phyloP scores from a whole-genome alignment of 2,888 invertebrate genomes.

The Cryptocephalus primarius region DNA sequence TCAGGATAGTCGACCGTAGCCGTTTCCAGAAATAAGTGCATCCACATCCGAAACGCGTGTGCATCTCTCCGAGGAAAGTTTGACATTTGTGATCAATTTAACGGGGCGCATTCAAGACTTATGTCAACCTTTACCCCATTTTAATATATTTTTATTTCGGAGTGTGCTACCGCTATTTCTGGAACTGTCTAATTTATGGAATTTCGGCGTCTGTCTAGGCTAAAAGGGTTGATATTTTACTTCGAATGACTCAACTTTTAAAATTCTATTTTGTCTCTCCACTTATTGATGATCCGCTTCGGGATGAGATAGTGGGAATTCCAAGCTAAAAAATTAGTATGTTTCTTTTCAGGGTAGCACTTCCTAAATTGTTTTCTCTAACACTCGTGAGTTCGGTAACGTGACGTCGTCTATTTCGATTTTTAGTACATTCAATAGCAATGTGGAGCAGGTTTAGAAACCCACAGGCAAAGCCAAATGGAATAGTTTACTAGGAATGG shows the following conservation, averaged over 20 bases:
- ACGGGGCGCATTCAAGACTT: not conserved
- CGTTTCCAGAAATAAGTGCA: not conserved
- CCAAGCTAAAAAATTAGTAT: not conserved
- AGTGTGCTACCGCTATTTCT: not conserved
- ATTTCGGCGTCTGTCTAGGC: not conserved
- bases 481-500: too few species aligned
- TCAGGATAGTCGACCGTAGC: not conserved
- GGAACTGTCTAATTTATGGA: not conserved
- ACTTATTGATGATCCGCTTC: not conserved
- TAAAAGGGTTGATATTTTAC: constrained; percentile 1
- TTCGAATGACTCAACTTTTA: not conserved
- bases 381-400: too few species aligned
- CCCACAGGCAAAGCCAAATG: too few species aligned
- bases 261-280: not conserved
- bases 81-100: constrained; percentile 2
- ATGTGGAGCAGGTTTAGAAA: too few species aligned
- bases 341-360: too few species aligned
- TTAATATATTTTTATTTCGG: constrained; percentile 5
- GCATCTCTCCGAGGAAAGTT: not conserved
- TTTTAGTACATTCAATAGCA: too few species aligned
- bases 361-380: too few species aligned
- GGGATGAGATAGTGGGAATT: not conserved
- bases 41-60: not conserved
- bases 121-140: constrained; percentile 7
- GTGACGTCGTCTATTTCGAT: too few species aligned